Base-by-base conservation (phyloP, 2,797 vertebrate genomes). In the Diplodus puntazzo region DNA sequence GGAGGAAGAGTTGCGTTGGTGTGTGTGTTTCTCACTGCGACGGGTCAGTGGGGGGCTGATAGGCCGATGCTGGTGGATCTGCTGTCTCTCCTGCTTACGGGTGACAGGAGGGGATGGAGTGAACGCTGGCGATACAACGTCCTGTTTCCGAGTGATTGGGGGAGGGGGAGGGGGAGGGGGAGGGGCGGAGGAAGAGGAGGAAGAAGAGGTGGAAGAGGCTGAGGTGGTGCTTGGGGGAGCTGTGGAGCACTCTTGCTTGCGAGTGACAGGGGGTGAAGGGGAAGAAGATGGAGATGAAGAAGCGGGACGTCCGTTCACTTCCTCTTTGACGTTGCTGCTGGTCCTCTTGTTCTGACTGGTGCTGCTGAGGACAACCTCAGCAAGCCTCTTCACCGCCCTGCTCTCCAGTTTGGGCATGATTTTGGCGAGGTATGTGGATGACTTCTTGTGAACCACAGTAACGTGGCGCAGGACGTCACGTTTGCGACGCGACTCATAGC, bases 391-490 rank as follows among this genome's bases (percentile, higher is more conserved):
- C 84, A 99, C 96, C 42, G 97, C 98, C 88, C 98, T 90, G 89
- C 96, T 98, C 95, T 99, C 98, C 93, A 99, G 95, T 80, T 96
- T 98, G 74, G 98, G 97, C 88, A 98, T 98, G 92, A 99, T 98
- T 95, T 99, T 99, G 65, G 96, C 97, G 73, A 99, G 96, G 93
- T 99, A 99, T 0, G 96, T 89, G 0, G 98, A 96, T 0, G 97
- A 96, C 91, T 98, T 98, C 94, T 99, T 99, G 94, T 99, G 98
- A 67, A 99, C 98, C 58, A 99, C 98, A 0, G 98, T 98, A 84
- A 99, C 98, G 27, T 99, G 98, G 6, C 98, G 96, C 81, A 99
- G 96, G 85, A 99, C 98, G 76, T 99, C 98, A 0, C 98, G 97
- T 48, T 99, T 99, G 84, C 98, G 97, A 0, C 98, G 98, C 0